Percentiles rank a stretch among this genome's conserved stretches.
These are phyloP conservation scores for Heloderma charlesbogerti DNA, from an alignment of 2,113 vertebrate genomes.

Conservation along the genomic window DNA sequence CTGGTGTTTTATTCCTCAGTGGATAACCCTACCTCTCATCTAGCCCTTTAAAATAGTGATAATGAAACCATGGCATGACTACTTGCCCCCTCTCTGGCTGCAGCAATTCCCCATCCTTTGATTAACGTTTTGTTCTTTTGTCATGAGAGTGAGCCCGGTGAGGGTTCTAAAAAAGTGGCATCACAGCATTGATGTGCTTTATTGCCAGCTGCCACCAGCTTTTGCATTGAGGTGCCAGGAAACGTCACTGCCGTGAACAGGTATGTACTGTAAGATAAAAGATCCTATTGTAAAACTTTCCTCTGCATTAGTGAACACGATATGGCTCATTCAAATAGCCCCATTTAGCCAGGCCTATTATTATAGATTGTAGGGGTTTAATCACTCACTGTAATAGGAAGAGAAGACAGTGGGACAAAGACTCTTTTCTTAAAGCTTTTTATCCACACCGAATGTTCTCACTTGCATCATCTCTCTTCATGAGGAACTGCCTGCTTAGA, in stretches of 20 bases:
- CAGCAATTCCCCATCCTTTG: not conserved
- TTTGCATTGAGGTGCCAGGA: conserved; percentile 12
- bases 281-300: conserved; percentile 34
- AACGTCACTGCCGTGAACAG: not conserved
- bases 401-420: conserved; percentile 58
- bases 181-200: not conserved
- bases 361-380: conserved; percentile 48
- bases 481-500: conserved; percentile 44
- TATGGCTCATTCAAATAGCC: conserved; percentile 40
- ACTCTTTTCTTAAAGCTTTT: conserved; percentile 40
- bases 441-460: conserved; percentile 26
- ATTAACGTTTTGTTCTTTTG: not conserved
- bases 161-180: not conserved
- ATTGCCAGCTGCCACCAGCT: conserved; percentile 3
- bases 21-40: not conserved
- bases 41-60: not conserved
- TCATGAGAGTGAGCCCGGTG: not conserved
- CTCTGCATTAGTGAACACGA: conserved; percentile 35
- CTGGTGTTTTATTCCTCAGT: not conserved
- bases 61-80: not conserved
- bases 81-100: not conserved
- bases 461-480: conserved; percentile 47
- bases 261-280: conserved; percentile 40
- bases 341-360: conserved; percentile 35
- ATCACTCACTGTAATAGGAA: conserved; percentile 19